phyloP scores from a whole-genome alignment of 2,888 invertebrate genomes.

The Trachelus stipa region DNA sequence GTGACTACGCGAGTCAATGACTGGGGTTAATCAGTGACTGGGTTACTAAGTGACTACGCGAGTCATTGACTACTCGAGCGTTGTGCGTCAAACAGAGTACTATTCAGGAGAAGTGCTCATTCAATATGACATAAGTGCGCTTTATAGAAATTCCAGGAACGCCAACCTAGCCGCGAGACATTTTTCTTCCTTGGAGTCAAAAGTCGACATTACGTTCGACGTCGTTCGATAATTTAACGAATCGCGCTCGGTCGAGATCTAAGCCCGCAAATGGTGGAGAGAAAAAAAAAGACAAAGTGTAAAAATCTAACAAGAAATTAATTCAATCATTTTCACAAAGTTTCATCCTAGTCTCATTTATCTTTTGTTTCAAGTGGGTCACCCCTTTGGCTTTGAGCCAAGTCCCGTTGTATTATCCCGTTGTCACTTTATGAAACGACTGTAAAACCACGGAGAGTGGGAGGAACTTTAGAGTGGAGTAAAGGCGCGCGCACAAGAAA shows the following conservation, averaged over 20 bases:
- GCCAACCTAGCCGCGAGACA: background rate
- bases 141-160: background rate
- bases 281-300: too few relatives aligned
- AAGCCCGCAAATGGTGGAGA: too few relatives aligned
- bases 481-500: background rate
- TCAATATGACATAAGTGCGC: background rate
- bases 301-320: too few relatives aligned
- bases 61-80: background rate
- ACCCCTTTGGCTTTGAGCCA: background rate
- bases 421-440: background rate
- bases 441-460: background rate
- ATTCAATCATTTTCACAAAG: too few relatives aligned
- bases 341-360: background rate
- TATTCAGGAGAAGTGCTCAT: background rate
- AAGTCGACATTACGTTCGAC: background rate
- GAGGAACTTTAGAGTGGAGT: background rate
- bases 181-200: background rate
- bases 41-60: background rate
- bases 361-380: background rate
- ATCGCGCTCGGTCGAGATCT: background rate
- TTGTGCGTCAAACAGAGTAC: background rate
- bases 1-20: background rate
- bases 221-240: background rate
- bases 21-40: background rate
- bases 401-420: background rate